These are phyloP conservation scores for Stenoptilia bipunctidactyla DNA, from an alignment of 2,888 invertebrate genomes.

Conservation along the genomic window DNA sequence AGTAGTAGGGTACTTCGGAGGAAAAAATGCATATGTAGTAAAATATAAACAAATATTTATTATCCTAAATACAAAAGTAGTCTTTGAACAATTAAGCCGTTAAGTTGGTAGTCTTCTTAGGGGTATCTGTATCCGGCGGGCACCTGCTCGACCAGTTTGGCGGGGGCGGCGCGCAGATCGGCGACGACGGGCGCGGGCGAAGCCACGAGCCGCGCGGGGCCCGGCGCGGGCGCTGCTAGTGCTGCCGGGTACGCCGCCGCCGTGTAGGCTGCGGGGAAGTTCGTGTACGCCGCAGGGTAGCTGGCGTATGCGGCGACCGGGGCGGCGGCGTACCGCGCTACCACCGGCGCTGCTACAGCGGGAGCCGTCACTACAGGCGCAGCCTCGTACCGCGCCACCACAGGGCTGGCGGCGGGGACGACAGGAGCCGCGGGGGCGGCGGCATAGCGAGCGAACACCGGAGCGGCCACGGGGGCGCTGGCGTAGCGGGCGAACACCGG, in stretches of 20 bases:
- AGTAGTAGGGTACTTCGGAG: neutral
- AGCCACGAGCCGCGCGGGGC: constrained; percentile 22
- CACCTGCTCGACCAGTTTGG: constrained; percentile 70
- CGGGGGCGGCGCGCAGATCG: constrained; percentile 68
- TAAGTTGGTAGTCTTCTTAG: constrained; percentile 28
- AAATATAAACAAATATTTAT: constrained; percentile 42
- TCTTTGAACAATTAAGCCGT: constrained; percentile 39
- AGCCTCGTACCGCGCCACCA: constrained; percentile 19
- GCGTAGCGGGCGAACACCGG: constrained; percentile 7
- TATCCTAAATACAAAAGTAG: constrained; percentile 48
- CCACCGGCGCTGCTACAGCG: constrained; percentile 13
- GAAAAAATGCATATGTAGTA: constrained; percentile 29
- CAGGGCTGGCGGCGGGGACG: constrained; percentile 14
- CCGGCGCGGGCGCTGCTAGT: constrained; percentile 12
- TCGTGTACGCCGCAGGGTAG: constrained; percentile 14
- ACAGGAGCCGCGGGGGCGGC: neutral
- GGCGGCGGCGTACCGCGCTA: constrained; percentile 15
- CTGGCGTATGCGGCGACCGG: constrained; percentile 18
- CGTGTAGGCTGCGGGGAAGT: constrained; percentile 10
- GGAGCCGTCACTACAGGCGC: constrained; percentile 26
- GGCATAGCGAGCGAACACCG: constrained; percentile 6
- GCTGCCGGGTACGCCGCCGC: constrained; percentile 17
- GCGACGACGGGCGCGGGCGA: constrained; percentile 24
- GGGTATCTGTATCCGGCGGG: constrained; percentile 54
- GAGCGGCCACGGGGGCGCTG: constrained; percentile 13